These are phyloP conservation scores for Aphelinus atriplicis DNA, from an alignment of 1,140 invertebrate genomes.

Conservation along the genomic window DNA sequence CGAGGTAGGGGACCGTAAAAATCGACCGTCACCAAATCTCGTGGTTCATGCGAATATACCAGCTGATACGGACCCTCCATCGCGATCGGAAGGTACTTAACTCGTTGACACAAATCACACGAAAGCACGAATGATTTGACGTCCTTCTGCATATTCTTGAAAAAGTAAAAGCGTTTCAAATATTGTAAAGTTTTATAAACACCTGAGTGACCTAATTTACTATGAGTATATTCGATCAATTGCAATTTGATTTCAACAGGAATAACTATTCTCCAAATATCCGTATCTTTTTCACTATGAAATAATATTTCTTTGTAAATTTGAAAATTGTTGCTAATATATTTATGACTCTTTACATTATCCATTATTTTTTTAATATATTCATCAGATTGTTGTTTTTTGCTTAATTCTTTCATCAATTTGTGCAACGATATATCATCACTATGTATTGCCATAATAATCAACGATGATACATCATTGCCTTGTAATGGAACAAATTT, in stretches of 20 bases:
- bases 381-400: not conserved
- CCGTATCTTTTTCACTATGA: not conserved
- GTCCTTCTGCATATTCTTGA: too few species aligned
- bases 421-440: too few species aligned
- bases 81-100: conserved; percentile 2
- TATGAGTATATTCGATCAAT: not conserved
- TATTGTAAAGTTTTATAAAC: too few species aligned
- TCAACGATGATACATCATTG: not conserved
- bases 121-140: too few species aligned
- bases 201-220: too few species aligned
- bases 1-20: conserved; percentile 1
- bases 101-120: too few species aligned
- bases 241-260: not conserved
- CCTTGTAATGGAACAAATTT: too few species aligned
- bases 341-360: not conserved
- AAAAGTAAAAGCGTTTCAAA: too few species aligned
- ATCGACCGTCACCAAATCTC: conserved; percentile 1
- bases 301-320: conserved; percentile 2
- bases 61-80: not conserved
- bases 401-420: too few species aligned
- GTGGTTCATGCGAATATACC: not conserved
- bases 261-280: not conserved
- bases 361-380: not conserved
- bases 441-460: too few species aligned
- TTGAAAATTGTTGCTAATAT: not conserved